Evolutionary conservation across 2,888 invertebrate species (phyloP).

Genomic region (Notodonta ziczac): DNA sequence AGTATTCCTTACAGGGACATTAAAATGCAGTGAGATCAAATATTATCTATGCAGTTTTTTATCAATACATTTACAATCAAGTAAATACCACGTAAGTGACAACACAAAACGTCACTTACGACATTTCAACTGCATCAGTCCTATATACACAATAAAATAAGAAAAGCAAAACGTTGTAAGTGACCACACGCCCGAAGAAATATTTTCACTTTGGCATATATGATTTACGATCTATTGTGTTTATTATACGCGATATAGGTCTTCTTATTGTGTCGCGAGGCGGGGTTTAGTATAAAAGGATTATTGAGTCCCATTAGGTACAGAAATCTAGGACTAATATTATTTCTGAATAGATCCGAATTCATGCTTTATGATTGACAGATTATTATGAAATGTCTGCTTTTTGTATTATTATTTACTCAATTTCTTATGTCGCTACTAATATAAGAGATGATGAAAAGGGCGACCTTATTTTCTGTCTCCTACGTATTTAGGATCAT

Average conservation of each 20-base stretch:
- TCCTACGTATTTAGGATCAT: neutral
- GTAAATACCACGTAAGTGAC: neutral
- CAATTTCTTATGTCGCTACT: neutral
- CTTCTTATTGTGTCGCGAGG: conserved; percentile 27
- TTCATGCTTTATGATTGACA: conserved; percentile 1
- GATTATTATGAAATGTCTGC: neutral
- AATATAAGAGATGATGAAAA: neutral
- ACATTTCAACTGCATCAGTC: neutral
- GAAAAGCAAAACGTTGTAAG: neutral
- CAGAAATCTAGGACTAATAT: conserved; percentile 16
- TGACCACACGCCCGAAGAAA: neutral
- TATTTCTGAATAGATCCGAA: neutral
- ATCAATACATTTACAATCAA: neutral
- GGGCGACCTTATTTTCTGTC: neutral
- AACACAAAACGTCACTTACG: neutral
- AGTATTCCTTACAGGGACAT: too few species aligned
- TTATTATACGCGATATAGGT: conserved; percentile 17
- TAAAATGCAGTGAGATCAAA: too few species aligned
- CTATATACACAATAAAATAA: neutral
- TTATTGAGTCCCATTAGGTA: conserved; percentile 16
- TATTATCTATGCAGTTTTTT: too few species aligned
- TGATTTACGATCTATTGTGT: conserved; percentile 23
- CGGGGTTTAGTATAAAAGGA: conserved; percentile 9
- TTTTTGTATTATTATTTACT: neutral
- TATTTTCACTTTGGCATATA: conserved; percentile 5